Evolutionary conservation across 1,140 invertebrate genomes (phyloP).

Genomic region (Octopus sinensis): DNA sequence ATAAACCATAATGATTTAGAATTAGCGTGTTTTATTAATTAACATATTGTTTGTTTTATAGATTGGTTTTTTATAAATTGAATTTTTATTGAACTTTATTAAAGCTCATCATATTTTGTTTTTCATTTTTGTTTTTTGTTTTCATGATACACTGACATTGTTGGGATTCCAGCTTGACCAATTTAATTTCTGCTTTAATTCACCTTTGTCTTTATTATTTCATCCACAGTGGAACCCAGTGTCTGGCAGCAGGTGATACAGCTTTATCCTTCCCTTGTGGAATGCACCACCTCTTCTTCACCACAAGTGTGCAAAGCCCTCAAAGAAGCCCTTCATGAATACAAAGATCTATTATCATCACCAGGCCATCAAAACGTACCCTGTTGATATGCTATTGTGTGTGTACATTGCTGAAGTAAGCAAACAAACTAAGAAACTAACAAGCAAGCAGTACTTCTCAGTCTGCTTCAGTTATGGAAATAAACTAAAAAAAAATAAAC

Average conservation of each 20-base stretch:
- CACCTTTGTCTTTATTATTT: constrained; percentile 19
- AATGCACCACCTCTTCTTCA: constrained; percentile 70
- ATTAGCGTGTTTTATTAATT: no score
- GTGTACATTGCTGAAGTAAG: neutral
- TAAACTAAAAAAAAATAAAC: neutral
- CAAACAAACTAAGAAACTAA: neutral
- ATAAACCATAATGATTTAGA: no score
- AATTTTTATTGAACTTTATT: no score
- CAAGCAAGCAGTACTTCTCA: neutral
- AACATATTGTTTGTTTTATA: no score
- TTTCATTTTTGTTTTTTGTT: no score
- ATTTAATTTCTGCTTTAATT: neutral
- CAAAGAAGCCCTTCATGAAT: constrained; percentile 82
- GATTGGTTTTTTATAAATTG: no score
- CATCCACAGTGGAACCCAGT: constrained; percentile 71
- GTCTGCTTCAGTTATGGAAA: neutral
- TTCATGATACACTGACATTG: no score
- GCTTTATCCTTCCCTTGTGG: constrained; percentile 85
- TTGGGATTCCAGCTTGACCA: neutral
- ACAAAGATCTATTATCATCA: constrained; percentile 78
- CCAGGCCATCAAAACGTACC: constrained; percentile 21
- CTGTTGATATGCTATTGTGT: neutral
- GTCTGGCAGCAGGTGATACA: constrained; percentile 91
- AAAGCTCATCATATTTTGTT: no score
- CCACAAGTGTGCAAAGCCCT: constrained; percentile 77